phyloP scores from a whole-genome alignment of 2,113 vertebrate genomes.

The Megaleporinus macrocephalus region DNA sequence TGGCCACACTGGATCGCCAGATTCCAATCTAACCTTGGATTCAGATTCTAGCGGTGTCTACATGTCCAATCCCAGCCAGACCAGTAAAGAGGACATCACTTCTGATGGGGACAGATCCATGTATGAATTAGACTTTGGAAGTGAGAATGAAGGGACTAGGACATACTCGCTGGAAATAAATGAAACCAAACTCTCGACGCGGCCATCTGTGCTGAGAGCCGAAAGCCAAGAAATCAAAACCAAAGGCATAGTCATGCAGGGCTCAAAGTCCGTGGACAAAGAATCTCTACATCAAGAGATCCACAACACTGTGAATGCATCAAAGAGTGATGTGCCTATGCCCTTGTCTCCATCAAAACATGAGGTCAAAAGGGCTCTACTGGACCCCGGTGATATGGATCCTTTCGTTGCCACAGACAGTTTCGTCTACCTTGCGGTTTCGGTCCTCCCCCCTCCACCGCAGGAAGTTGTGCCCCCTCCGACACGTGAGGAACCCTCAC shows the following conservation, averaged over 20 bases:
- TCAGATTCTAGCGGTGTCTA: slow-evolving; percentile 79
- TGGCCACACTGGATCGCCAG: slow-evolving; percentile 69
- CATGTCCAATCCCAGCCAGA: slow-evolving; percentile 71
- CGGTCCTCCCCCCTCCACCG: slow-evolving; percentile 61
- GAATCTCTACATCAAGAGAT: slow-evolving; percentile 27
- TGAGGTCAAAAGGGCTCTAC: slow-evolving; percentile 60
- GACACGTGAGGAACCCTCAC: slow-evolving; percentile 43
- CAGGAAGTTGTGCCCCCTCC: slow-evolving; percentile 44
- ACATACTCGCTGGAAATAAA: neutral
- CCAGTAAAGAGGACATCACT: slow-evolving; percentile 69
- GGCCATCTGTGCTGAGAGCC: neutral
- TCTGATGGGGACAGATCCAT: slow-evolving; percentile 73
- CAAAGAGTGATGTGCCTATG: slow-evolving; percentile 66
- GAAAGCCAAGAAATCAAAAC: slow-evolving; percentile 31
- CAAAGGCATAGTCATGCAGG: slow-evolving; percentile 27
- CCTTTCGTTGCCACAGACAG: slow-evolving; percentile 79
- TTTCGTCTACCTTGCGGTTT: slow-evolving; percentile 81
- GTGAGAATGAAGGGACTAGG: slow-evolving; percentile 64
- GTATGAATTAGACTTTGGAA: slow-evolving; percentile 71
- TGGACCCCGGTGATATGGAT: slow-evolving; percentile 75
- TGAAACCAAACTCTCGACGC: neutral
- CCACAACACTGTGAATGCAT: slow-evolving; percentile 61
- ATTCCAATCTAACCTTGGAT: slow-evolving; percentile 75
- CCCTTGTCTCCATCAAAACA: slow-evolving; percentile 72
- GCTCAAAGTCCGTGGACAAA: slow-evolving; percentile 34